These are phyloP conservation scores for Nemapogon koenigi DNA, from an alignment of 2,888 invertebrate genomes.

Conservation along the genomic window DNA sequence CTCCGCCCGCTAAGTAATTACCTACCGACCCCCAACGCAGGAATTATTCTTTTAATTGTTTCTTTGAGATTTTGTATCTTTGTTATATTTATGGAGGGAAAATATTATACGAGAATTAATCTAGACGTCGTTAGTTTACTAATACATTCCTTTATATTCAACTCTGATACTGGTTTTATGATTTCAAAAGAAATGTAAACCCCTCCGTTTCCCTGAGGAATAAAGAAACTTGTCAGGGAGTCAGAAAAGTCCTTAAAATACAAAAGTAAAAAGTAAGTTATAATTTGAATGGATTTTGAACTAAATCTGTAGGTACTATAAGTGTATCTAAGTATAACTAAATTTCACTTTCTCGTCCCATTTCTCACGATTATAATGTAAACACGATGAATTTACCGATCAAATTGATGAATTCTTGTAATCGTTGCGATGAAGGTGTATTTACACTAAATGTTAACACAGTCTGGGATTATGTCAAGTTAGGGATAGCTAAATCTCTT, in stretches of 20 bases:
- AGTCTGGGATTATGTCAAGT: conserved; percentile 8
- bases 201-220: background rate
- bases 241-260: conserved; percentile 4
- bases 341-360: no score
- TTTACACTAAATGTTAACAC: conserved; percentile 10
- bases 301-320: no score
- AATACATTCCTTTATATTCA: background rate
- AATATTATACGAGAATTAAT: background rate
- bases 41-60: background rate
- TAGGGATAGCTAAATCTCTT: conserved; percentile 10
- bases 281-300: no score
- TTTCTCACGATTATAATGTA: no score
- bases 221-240: background rate
- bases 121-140: background rate
- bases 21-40: background rate
- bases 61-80: background rate
- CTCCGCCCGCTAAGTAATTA: conserved; percentile 7
- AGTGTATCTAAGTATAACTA: no score
- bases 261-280: no score
- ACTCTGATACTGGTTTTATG: background rate
- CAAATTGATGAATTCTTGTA: conserved; percentile 5
- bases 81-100: background rate
- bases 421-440: conserved; percentile 7
- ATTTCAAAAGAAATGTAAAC: background rate
- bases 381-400: conserved; percentile 2